Evolutionary conservation across 2,113 vertebrate genomes (phyloP).

Genomic region (Chamaetylas fuelleborni): DNA sequence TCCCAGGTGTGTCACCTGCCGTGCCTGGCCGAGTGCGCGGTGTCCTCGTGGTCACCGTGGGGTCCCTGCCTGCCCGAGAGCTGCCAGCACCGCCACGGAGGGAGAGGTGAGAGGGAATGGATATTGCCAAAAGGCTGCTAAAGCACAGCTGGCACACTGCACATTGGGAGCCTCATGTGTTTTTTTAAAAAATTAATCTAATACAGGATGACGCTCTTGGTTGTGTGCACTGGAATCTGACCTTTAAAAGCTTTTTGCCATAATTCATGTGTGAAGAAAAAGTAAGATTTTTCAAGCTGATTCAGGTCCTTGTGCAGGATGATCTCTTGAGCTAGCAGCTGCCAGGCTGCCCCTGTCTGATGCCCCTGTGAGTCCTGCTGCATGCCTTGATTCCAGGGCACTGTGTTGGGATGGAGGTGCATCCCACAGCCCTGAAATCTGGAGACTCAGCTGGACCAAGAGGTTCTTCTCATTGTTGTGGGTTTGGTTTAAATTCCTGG

Average conservation of each 20-base stretch:
- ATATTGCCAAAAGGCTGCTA: background rate
- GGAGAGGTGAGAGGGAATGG: slow-evolving; percentile 77
- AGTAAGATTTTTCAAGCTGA: background rate
- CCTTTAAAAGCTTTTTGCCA: background rate
- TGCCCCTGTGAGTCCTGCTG: background rate
- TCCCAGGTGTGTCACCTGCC: slow-evolving; percentile 83
- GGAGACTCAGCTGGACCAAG: background rate
- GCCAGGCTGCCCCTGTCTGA: background rate
- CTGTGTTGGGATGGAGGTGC: accelerated
- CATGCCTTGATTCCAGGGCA: background rate
- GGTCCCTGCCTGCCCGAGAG: slow-evolving; percentile 83
- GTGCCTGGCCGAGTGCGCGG: slow-evolving; percentile 79
- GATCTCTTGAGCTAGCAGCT: background rate
- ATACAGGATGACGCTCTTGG: background rate
- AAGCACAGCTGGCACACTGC: background rate
- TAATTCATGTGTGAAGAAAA: background rate
- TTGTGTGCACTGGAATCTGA: background rate
- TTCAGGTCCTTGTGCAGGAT: background rate
- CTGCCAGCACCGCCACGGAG: slow-evolving; percentile 84
- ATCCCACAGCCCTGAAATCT: background rate
- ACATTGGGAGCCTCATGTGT: background rate
- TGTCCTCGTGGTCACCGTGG: slow-evolving; percentile 88
- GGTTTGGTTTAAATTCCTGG: background rate
- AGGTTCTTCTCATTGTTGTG: background rate
- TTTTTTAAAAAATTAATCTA: background rate